Evolutionary conservation across 92 coral and sea anemone genomes (phyloP).

Genomic region (Porites divaricata): DNA sequence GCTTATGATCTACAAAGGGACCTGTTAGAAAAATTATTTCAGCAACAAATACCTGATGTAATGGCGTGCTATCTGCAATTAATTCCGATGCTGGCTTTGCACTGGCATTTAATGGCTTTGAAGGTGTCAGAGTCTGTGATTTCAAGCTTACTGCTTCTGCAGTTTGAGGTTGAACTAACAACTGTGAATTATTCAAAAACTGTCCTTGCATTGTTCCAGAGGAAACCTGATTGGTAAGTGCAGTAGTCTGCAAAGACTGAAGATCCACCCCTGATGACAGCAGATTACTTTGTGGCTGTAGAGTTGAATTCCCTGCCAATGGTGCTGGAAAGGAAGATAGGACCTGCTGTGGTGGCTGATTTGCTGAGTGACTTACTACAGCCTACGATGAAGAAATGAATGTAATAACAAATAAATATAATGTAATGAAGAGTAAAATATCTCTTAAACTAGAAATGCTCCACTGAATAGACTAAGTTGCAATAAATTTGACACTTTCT

Average conservation of each 20-base stretch:
- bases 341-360: conserved; percentile 12
- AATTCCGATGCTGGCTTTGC: conserved; percentile 25
- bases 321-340: conserved; percentile 10
- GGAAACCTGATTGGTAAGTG: conserved; percentile 12
- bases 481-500: no score
- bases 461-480: no score
- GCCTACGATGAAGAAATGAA: not conserved
- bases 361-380: conserved; percentile 7
- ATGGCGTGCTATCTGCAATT: conserved; percentile 25
- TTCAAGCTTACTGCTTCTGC: conserved; percentile 6
- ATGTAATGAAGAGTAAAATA: no score
- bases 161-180: conserved; percentile 41
- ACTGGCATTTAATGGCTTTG: conserved; percentile 17
- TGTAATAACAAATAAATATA: no score
- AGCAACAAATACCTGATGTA: conserved; percentile 29
- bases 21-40: not conserved
- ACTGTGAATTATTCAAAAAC: conserved; percentile 16
- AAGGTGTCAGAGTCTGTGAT: conserved; percentile 19
- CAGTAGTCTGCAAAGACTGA: conserved; percentile 31
- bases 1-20: no score
- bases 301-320: conserved; percentile 12
- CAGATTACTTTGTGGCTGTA: conserved; percentile 29
- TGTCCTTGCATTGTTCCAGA: conserved; percentile 37
- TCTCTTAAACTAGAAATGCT: no score
- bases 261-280: not conserved